phyloP scores from a whole-genome alignment of 2,797 vertebrate genomes.

The Schizothorax lantsangensis region DNA sequence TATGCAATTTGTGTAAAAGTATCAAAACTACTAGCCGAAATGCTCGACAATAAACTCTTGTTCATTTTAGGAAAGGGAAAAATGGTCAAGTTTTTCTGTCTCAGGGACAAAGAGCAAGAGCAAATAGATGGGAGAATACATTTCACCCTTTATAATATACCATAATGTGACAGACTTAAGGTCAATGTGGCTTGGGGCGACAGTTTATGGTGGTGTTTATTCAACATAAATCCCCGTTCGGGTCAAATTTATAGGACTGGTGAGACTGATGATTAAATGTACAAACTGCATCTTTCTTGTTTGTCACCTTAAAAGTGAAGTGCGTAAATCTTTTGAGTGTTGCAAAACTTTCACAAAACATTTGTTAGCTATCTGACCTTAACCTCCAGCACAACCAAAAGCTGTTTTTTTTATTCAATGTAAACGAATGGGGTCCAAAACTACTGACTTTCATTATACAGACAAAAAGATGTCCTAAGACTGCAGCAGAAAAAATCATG shows the following conservation, averaged over 20 bases:
- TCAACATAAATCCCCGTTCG: neutral
- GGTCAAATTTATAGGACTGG: neutral
- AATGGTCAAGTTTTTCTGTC: neutral
- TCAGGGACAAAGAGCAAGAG: neutral
- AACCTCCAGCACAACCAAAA: neutral
- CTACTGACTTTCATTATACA: neutral
- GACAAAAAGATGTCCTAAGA: neutral
- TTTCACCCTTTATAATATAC: neutral
- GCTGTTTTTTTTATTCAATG: neutral
- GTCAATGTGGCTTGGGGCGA: conserved; percentile 3
- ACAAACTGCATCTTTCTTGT: conserved; percentile 4
- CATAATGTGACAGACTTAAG: neutral
- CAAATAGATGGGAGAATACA: neutral
- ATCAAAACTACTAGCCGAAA: neutral
- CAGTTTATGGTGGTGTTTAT: conserved; percentile 15
- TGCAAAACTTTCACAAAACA: neutral
- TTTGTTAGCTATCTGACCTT: neutral
- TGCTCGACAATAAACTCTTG: neutral
- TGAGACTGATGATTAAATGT: conserved; percentile 5
- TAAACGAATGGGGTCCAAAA: neutral
- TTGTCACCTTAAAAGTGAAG: conserved; percentile 3
- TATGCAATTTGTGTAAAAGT: neutral
- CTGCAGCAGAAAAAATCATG: neutral
- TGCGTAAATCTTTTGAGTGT: neutral
- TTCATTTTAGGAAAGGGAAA: neutral